Percentiles rank a stretch among this genome's conserved stretches.
phyloP scores from a whole-genome alignment of 2,888 invertebrate genomes.

The Onthophagus sagittarius region DNA sequence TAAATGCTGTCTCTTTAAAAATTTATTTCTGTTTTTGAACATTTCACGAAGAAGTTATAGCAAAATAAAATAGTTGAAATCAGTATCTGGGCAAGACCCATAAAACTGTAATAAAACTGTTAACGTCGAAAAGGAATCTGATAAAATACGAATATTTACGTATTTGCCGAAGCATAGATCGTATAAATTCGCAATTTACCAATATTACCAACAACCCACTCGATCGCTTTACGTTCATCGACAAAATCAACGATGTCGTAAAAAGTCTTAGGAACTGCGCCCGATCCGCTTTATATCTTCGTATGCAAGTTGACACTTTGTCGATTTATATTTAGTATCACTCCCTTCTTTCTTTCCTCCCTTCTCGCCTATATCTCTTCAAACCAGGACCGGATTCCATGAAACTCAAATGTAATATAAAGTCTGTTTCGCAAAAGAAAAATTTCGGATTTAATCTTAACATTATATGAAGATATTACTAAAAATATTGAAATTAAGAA shows the following conservation, averaged over 20 bases:
- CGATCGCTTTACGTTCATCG: background rate
- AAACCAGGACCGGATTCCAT: background rate
- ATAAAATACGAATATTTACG: background rate
- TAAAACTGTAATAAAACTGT: background rate
- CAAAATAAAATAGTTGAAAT: background rate
- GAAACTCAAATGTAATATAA: background rate
- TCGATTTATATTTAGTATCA: conserved; percentile 9
- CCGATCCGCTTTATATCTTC: background rate
- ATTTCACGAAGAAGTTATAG: no score
- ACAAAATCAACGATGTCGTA: background rate
- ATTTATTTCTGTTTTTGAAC: no score
- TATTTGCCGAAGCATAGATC: background rate
- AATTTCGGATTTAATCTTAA: no score
- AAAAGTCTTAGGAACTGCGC: background rate
- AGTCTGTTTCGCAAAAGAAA: background rate
- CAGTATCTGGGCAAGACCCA: background rate
- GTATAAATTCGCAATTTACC: background rate
- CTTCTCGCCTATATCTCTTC: background rate
- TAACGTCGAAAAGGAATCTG: background rate
- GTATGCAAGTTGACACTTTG: conserved; percentile 1
- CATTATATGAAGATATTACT: no score
- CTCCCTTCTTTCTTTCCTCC: background rate
- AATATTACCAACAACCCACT: background rate
- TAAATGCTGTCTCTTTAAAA: no score
- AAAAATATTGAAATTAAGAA: no score